Base-by-base conservation (phyloP, 2,113 vertebrate species). In the Phycodurus eques region DNA sequence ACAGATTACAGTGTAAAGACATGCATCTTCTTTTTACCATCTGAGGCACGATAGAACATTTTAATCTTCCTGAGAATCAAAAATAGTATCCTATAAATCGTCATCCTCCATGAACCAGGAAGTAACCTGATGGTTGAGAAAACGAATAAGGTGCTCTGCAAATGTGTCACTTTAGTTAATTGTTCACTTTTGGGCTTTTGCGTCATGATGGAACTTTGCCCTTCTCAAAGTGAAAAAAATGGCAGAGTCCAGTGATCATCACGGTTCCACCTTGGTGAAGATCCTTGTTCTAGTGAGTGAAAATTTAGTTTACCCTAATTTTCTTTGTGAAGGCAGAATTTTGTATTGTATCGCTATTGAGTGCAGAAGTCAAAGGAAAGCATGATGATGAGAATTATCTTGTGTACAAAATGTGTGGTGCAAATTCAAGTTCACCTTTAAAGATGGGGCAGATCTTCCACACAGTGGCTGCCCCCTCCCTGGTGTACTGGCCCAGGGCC, bases 391-490 rank as follows among this genome's bases (percentile, higher is more conserved):
- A 39, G 1, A 4, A 14, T 11, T 44, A 27, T 22, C 65, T 11
- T 51, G n/a, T 70, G 49, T 43, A 42, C 17, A 22, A 47, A 66
- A 75, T 53, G 20, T 72, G 27, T 70, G 49, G 71, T 63, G 66
- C 59, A 61, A 61, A 61, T 35, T 61, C 8, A 19, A 68, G 68
- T 87, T 90, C 90, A 98, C 98, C 98, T 98, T 99, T 99, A 92
- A 99, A 99, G 78, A 96, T 73, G 0, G 98, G 98, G 46, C 98
- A 99, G 85, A 99, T 99, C 89, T 98, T 99, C 98, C 98, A 98
- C 49, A 99, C 95, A 0, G 96, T 99, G 69, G 96, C 98, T 53
- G 98, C 98, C 12, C 98, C 98, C 89, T 99, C 94, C 82, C 98
- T 90, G 88, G 99, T 99, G 82, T 95, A 99, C 80, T 99, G 98